Percentiles rank a stretch among this genome's conserved stretches.
Conservation (phyloP, 2,888 invertebrate genomes). For the Tholera decimalis region DNA sequence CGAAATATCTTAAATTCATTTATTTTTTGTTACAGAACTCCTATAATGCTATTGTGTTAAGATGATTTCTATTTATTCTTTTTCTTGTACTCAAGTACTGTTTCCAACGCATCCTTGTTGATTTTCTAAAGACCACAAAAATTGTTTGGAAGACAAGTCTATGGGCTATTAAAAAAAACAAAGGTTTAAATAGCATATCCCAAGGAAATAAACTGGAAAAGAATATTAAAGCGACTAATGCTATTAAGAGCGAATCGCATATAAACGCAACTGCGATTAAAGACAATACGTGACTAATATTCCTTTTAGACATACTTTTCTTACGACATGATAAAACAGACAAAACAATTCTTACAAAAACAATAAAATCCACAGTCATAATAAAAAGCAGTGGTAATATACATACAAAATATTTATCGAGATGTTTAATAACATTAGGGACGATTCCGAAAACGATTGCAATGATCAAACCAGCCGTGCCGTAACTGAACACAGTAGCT, state of each 20-base stretch:
- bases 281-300: slow-evolving; percentile 37
- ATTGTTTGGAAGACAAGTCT: slow-evolving; percentile 47
- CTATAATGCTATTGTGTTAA: background rate
- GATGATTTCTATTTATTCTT: background rate
- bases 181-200: background rate
- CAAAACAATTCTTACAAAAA: slow-evolving; percentile 42
- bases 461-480: slow-evolving; percentile 1
- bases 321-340: slow-evolving; percentile 51
- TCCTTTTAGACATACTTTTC: slow-evolving; percentile 38
- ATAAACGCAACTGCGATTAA: slow-evolving; percentile 50
- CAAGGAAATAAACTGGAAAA: background rate
- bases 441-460: slow-evolving; percentile 11
- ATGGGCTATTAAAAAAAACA: slow-evolving; percentile 21
- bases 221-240: background rate
- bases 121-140: slow-evolving; percentile 42
- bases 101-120: slow-evolving; percentile 41
- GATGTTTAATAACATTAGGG: background rate
- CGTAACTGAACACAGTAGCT: slow-evolving; percentile 39
- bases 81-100: slow-evolving; percentile 22
- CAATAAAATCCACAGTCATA: slow-evolving; percentile 17
- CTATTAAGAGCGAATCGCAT: slow-evolving; percentile 47
- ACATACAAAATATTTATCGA: background rate
- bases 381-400: background rate
- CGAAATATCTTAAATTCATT: no score
- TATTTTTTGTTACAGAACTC: no score